Evolutionary conservation across 1,140 invertebrate species (phyloP).

Genomic region (Aricia agestis): DNA sequence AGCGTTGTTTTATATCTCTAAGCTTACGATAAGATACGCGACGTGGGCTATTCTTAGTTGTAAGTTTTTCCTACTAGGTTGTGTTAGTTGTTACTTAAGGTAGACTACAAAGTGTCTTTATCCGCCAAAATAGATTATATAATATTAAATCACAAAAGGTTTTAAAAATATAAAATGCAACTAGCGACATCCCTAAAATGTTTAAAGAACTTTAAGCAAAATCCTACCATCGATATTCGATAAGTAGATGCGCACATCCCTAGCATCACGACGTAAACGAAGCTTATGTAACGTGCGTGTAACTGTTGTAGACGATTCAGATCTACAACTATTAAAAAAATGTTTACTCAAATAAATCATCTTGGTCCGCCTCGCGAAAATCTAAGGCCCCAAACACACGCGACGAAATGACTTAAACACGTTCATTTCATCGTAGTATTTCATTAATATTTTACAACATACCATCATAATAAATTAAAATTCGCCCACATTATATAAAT

Average conservation of each 20-base stretch:
- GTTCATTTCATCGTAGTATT: background rate
- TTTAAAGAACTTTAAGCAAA: too few relatives aligned
- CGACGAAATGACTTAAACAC: background rate
- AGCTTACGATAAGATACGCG: too few relatives aligned
- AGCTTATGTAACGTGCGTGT: slow-evolving; percentile 21
- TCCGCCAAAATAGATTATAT: too few relatives aligned
- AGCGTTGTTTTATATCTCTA: background rate
- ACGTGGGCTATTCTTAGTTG: too few relatives aligned
- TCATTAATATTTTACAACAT: background rate
- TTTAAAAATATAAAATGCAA: too few relatives aligned
- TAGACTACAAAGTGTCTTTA: too few relatives aligned
- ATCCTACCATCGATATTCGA: background rate
- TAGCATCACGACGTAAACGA: slow-evolving; percentile 8
- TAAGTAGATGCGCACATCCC: background rate
- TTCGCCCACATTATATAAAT: background rate
- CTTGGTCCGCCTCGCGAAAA: slow-evolving; percentile 17
- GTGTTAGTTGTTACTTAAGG: too few relatives aligned
- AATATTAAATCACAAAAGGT: too few relatives aligned
- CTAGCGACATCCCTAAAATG: too few relatives aligned
- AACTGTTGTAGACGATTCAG: slow-evolving; percentile 19
- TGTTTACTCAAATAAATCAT: slow-evolving; percentile 23
- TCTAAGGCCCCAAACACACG: slow-evolving; percentile 11
- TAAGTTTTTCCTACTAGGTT: too few relatives aligned
- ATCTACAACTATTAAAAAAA: slow-evolving; percentile 24
- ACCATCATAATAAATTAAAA: background rate